Evolutionary conservation across 2,113 vertebrate genomes (phyloP).

Genomic region (Solea senegalensis): DNA sequence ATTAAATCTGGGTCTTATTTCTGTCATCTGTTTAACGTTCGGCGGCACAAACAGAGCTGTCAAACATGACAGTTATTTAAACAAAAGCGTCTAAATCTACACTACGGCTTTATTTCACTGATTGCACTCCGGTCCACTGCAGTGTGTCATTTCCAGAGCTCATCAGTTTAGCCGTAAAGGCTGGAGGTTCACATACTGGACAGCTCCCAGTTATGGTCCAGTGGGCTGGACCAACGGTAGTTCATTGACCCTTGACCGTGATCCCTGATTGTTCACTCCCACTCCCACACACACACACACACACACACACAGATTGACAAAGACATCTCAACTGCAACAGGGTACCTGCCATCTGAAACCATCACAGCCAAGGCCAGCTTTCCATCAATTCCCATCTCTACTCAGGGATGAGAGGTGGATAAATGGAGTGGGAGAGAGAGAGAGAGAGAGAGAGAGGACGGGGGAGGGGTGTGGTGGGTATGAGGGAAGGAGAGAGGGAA

Average conservation of each 20-base stretch:
- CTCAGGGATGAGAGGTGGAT: slow-evolving; percentile 54
- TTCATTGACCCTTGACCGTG: slow-evolving; percentile 42
- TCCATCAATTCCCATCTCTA: slow-evolving; percentile 67
- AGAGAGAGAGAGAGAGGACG: background rate
- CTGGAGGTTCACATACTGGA: slow-evolving; percentile 49
- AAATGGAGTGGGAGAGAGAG: slow-evolving; percentile 13
- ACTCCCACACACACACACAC: slow-evolving; percentile 21
- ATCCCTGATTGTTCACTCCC: slow-evolving; percentile 53
- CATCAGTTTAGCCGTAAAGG: slow-evolving; percentile 30
- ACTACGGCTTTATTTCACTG: background rate
- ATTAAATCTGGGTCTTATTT: slow-evolving; percentile 25
- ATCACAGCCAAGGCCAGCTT: slow-evolving; percentile 65
- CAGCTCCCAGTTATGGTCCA: slow-evolving; percentile 48
- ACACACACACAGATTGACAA: slow-evolving; percentile 42
- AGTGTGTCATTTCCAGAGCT: slow-evolving; percentile 18
- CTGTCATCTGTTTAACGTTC: slow-evolving; percentile 28
- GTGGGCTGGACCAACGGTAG: slow-evolving; percentile 47
- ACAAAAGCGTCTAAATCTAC: background rate
- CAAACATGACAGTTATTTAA: background rate
- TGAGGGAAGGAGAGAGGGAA: slow-evolving; percentile 29
- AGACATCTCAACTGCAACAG: slow-evolving; percentile 58
- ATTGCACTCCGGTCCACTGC: slow-evolving; percentile 1
- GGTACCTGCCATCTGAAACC: slow-evolving; percentile 64
- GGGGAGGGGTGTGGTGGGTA: slow-evolving; percentile 4
- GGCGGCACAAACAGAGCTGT: slow-evolving; percentile 14